These are phyloP conservation scores for Drosophila dunni DNA, from an alignment of 1,140 invertebrate species.

Conservation along the genomic window DNA sequence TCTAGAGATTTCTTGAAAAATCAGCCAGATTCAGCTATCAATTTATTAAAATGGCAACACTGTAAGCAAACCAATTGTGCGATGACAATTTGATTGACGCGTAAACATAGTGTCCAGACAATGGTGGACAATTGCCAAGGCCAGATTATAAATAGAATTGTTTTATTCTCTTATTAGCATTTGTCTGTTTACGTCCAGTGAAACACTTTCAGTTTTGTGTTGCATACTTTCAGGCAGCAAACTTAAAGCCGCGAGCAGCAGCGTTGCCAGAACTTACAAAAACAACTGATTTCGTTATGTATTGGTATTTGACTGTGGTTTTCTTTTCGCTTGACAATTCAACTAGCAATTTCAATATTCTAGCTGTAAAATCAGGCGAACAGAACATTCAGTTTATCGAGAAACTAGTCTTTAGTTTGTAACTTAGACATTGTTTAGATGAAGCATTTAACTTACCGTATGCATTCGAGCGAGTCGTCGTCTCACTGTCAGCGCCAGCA, in stretches of 20 bases:
- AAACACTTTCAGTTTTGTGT: conserved; percentile 1
- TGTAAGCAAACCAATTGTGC: conserved; percentile 28
- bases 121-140: not conserved
- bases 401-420: no score
- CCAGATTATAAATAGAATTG: conserved; percentile 19
- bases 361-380: no score
- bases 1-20: no score
- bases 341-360: no score
- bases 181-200: not conserved
- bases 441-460: conserved; percentile 35
- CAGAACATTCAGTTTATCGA: no score
- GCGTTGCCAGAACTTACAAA: not conserved
- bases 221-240: conserved; percentile 15
- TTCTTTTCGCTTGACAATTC: no score
- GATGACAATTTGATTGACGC: conserved; percentile 32
- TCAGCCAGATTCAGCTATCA: no score
- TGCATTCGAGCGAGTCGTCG: conserved; percentile 39
- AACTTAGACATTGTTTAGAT: no score
- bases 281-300: no score
- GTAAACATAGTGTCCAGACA: not conserved
- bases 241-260: not conserved
- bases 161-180: conserved; percentile 7
- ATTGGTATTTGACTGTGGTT: no score
- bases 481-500: conserved; percentile 49
- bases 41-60: no score